Evolutionary conservation across 92 coral and sea anemone genomes (phyloP), one percentile per base, ranked within the genome.

Genomic region (Siderastrea siderea): DNA sequence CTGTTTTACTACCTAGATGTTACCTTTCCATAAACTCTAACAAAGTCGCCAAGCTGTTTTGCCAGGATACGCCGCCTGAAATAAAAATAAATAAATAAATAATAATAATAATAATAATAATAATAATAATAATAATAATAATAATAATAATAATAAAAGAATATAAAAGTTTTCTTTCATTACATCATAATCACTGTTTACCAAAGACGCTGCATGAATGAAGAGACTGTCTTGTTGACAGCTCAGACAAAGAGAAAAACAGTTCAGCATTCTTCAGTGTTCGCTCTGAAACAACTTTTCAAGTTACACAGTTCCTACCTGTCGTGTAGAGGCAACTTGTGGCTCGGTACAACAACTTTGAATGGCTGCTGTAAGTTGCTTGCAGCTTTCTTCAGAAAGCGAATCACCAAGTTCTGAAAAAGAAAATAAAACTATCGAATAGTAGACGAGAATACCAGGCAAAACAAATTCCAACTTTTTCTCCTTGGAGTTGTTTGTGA

Each of bases 331-430:
- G 98, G 92, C 64, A 97, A 77, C 88, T 95, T 97, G 67, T 94
- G 93, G 80, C 98, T 97, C 15, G 99, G 99, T 48, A 97, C 94
- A 63, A 95, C 93, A 38, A 97, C 99, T 72, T 92, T 95, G 75
- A 97, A 97, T 47, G 98, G 96, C 90, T 97, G 99, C 85, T 93
- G 99, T 12, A 97, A 88, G 79, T 97, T 97, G 50, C 94, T 89
- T 14, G 99, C 99, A 19, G 99, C 99, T 68, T 93, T 92, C 91
- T 95, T 97, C 47, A 97, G 90, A 85, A 97, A 97, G 15, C 99
- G 98, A 76, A 97, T 95, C 85, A 97, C 98, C 83, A 97, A 89
- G 65, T 91, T 90, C 99, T 97, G 75, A 45, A 70, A 38, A 44
- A 73, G 6, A 43, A 81, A 68, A 4, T 3, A 46, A n/a, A 66